A percentile compares a stretch with the other conserved stretches of the same genome.
phyloP scores from a whole-genome alignment of 2,113 vertebrate genomes.

The Pterocles burchelli region DNA sequence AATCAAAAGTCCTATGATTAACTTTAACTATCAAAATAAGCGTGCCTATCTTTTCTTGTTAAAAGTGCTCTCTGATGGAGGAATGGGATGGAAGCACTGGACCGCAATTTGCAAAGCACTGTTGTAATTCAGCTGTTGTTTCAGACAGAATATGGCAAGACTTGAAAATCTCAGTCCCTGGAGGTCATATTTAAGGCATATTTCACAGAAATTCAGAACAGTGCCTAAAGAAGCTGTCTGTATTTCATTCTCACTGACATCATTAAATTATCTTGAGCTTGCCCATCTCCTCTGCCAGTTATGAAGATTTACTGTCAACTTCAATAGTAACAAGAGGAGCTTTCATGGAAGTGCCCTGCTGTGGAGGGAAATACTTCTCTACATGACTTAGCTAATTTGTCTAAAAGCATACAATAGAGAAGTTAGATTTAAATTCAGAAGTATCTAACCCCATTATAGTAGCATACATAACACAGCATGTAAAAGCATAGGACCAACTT shows the following conservation, averaged over 20 bases:
- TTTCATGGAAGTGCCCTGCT: not conserved
- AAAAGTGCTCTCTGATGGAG: not conserved
- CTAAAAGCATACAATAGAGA: not conserved
- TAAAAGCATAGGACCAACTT: not conserved
- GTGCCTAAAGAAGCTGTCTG: not conserved
- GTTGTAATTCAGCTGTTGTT: not conserved
- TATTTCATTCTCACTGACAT: not conserved
- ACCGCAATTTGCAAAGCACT: not conserved
- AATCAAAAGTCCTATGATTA: not conserved
- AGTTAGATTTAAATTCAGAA: not conserved
- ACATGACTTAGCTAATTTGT: not conserved
- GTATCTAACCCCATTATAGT: not conserved
- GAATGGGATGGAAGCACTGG: not conserved
- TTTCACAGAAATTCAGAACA: not conserved
- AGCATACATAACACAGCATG: not conserved
- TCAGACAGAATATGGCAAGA: not conserved
- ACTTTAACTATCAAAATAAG: not conserved
- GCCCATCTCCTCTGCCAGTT: not conserved
- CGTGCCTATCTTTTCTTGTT: not conserved
- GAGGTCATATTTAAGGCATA: not conserved
- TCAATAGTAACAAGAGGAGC: not conserved
- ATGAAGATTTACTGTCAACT: not conserved
- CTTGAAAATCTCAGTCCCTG: not conserved
- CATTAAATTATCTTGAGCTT: conserved; percentile 6
- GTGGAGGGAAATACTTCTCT: not conserved